Evolutionary conservation across 1,140 invertebrate species (phyloP).

Genomic region (Popillia japonica): DNA sequence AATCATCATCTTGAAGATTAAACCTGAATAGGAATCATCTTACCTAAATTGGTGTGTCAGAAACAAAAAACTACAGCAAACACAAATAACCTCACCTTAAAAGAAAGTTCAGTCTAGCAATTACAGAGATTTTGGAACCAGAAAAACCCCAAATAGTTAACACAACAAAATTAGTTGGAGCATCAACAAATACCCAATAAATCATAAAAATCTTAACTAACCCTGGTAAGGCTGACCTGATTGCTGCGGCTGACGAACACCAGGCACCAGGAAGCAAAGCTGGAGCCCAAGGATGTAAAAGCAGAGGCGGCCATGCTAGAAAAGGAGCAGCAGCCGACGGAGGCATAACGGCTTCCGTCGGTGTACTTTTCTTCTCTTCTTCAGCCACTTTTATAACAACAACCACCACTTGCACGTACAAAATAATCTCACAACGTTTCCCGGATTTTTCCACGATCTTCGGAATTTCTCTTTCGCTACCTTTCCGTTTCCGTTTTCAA

Average conservation of each 20-base stretch:
- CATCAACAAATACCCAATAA: no score
- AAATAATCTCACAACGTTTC: not conserved
- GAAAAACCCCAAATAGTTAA: no score
- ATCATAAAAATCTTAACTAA: slow-evolving; percentile 46
- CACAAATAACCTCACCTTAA: no score
- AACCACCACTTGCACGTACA: slow-evolving; percentile 44
- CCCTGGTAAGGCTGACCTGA: slow-evolving; percentile 58
- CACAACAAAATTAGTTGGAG: no score
- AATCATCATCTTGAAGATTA: no score
- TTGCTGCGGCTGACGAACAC: slow-evolving; percentile 52
- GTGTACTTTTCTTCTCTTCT: slow-evolving; percentile 48
- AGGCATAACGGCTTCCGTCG: slow-evolving; percentile 44
- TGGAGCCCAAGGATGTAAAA: slow-evolving; percentile 59
- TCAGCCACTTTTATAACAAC: slow-evolving; percentile 56
- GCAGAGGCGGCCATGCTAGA: slow-evolving; percentile 58
- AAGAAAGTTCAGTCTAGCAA: no score
- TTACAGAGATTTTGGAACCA: no score
- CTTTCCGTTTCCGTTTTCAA: not conserved
- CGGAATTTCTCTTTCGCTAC: not conserved
- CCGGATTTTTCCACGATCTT: not conserved
- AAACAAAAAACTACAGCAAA: no score
- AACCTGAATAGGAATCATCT: no score
- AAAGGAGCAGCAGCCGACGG: slow-evolving; percentile 53
- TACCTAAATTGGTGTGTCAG: no score
- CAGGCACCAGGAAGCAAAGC: slow-evolving; percentile 57